Percentiles rank a stretch among this genome's conserved stretches.
Conservation (phyloP, 2,113 vertebrate genomes). For the Callaeas wilsoni region DNA sequence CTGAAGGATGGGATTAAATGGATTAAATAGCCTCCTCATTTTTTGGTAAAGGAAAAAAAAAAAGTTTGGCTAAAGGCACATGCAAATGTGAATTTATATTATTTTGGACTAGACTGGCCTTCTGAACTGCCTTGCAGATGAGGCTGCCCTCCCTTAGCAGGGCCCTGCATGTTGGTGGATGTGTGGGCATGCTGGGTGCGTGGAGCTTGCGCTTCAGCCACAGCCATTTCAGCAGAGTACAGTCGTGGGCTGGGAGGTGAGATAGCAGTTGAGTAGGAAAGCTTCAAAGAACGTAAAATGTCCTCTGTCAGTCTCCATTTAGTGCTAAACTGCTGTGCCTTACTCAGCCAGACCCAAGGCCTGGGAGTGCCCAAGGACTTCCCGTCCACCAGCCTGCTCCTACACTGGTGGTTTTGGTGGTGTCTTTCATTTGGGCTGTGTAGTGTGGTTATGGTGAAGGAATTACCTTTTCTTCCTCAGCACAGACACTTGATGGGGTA, state of each 20-base stretch:
- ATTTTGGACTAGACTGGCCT: not conserved
- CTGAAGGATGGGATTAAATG: constrained; percentile 39
- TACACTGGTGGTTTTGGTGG: not conserved
- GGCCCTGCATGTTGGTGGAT: not conserved
- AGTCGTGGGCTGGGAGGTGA: accelerated
- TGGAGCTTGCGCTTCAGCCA: accelerated
- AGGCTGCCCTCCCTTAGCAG: accelerated
- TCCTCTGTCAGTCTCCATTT: not conserved
- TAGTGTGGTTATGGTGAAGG: not conserved
- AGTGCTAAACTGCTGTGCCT: not conserved
- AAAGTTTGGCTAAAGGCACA: not conserved
- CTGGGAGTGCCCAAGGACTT: not conserved
- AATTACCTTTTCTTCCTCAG: not conserved
- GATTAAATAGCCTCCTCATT: not conserved
- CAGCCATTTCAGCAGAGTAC: not conserved
- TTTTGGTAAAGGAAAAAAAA: not conserved
- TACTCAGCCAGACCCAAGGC: accelerated
- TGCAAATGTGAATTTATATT: not conserved
- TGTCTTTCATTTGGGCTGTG: not conserved
- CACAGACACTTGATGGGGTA: not conserved
- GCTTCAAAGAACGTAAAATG: not conserved
- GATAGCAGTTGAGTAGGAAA: not conserved
- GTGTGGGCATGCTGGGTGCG: accelerated
- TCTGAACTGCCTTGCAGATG: not conserved
- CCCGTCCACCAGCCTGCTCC: not conserved